Base-by-base conservation (phyloP, 2,888 invertebrate species). In the Tenodera sinensis region DNA sequence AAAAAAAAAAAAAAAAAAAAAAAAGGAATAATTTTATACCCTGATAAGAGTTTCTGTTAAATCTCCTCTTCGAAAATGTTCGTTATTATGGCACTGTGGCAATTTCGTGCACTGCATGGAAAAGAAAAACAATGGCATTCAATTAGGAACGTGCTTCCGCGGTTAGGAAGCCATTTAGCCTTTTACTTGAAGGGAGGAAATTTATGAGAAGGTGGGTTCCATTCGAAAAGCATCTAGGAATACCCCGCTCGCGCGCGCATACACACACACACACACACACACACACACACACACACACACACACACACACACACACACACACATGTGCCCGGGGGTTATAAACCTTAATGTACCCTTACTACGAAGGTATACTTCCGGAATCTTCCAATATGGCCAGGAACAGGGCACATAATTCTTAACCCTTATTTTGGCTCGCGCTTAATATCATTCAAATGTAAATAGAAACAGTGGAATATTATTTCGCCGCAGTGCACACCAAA, bases 1-100 rank as follows among this genome's bases (percentile, higher is more conserved):
- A 85, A 54, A n/a, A 85, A 85, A 47, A 85, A 85, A 85, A 54
- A 85, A 85, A 47, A 85, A 85, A 85, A 54, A n/a, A n/a, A n/a
- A n/a, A n/a, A n/a, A 47, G 27, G 27, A 34, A 85, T 47, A 54
- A 7, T 85, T 85, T 47, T 47, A 28, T 85, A 71, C 54, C 20
- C 54, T 71, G 54, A 42, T 71, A 71, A 71, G 54, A 71, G 54
- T 71, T 20, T 71, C 54, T 71, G 20, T 71, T 71, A 71, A 71
- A 71, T 71, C 54, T 71, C 20, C 54, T 71, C 54, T 71, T 71
- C 6, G 8, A 71, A 71, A 71, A 71, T 71, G 54, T 3, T 71
- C 20, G 54, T 71, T 20, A 71, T 25, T 20, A 25, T 20, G 54
- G 20, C 54, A 71, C 54, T 71, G 54, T 25, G 54, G 54, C 54